phyloP scores from a whole-genome alignment of 2,797 vertebrate genomes.

The Myoxocephalus aenaeus region DNA sequence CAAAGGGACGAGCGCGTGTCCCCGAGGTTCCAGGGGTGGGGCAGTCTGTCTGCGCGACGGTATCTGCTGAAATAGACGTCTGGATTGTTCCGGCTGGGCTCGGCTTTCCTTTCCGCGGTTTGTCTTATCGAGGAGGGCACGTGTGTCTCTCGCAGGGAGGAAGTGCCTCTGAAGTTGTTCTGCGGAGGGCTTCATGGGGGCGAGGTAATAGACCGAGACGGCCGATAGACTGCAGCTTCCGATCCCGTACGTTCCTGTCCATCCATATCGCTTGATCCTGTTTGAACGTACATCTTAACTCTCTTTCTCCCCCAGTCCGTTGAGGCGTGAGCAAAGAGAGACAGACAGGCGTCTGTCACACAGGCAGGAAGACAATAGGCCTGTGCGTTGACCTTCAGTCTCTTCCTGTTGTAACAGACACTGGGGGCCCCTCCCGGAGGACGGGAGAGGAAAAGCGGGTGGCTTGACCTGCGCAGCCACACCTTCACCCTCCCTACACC shows the following conservation, averaged over 20 bases:
- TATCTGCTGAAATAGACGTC: slow-evolving; percentile 69
- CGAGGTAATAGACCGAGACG: slow-evolving; percentile 44
- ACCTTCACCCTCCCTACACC: slow-evolving; percentile 44
- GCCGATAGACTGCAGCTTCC: slow-evolving; percentile 3
- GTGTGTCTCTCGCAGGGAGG: slow-evolving; percentile 46
- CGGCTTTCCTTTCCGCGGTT: slow-evolving; percentile 45
- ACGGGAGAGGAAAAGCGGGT: slow-evolving; percentile 54
- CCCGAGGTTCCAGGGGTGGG: slow-evolving; percentile 47
- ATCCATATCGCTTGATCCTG: not conserved
- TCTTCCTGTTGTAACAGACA: slow-evolving; percentile 72
- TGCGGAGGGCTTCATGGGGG: slow-evolving; percentile 54
- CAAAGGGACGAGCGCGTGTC: slow-evolving; percentile 70
- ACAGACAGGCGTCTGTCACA: slow-evolving; percentile 70
- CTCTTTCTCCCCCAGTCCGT: not conserved
- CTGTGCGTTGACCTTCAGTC: slow-evolving; percentile 78
- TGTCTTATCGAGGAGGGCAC: slow-evolving; percentile 49
- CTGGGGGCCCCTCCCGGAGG: slow-evolving; percentile 63
- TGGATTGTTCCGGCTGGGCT: slow-evolving; percentile 52
- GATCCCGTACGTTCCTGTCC: slow-evolving; percentile 10
- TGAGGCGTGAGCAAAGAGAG: slow-evolving; percentile 27
- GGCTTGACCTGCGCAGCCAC: slow-evolving; percentile 67
- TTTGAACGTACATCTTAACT: not conserved
- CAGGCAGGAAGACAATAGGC: slow-evolving; percentile 74
- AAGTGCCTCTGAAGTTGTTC: slow-evolving; percentile 49
- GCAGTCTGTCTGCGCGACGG: slow-evolving; percentile 39